These are phyloP conservation scores for Latrodectus geometricus DNA, from an alignment of 1,140 invertebrate species.

Conservation along the genomic window DNA sequence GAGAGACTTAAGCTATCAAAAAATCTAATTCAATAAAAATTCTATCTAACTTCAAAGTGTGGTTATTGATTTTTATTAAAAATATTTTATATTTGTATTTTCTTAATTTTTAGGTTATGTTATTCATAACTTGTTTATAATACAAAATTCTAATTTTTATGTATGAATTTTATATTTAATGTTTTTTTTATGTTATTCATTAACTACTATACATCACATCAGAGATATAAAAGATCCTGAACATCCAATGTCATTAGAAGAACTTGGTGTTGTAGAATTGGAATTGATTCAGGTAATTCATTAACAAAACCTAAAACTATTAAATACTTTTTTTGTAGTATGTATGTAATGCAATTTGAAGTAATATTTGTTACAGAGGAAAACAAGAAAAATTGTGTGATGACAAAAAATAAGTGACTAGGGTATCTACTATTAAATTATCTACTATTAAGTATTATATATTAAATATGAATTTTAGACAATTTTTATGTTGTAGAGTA, in stretches of 20 bases:
- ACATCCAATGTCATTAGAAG: constrained; percentile 96
- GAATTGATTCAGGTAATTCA: constrained; percentile 78
- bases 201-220: constrained; percentile 70
- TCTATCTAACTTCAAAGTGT: too few relatives aligned
- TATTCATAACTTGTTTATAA: too few relatives aligned
- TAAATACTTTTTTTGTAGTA: neutral
- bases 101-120: too few relatives aligned
- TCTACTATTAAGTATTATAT: neutral
- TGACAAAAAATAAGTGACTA: neutral
- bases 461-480: neutral
- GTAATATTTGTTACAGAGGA: neutral
- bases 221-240: constrained; percentile 97
- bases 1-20: too few relatives aligned
- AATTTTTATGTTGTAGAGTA: neutral
- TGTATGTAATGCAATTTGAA: neutral
- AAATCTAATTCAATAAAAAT: too few relatives aligned
- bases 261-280: constrained; percentile 93
- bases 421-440: neutral
- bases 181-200: too few relatives aligned
- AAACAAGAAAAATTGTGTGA: neutral
- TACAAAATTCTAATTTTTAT: too few relatives aligned
- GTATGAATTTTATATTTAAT: too few relatives aligned
- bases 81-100: too few relatives aligned
- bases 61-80: too few relatives aligned
- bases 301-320: neutral